These are phyloP conservation scores for Echeneis naucrates DNA, from an alignment of 2,797 vertebrate species.

Conservation along the genomic window DNA sequence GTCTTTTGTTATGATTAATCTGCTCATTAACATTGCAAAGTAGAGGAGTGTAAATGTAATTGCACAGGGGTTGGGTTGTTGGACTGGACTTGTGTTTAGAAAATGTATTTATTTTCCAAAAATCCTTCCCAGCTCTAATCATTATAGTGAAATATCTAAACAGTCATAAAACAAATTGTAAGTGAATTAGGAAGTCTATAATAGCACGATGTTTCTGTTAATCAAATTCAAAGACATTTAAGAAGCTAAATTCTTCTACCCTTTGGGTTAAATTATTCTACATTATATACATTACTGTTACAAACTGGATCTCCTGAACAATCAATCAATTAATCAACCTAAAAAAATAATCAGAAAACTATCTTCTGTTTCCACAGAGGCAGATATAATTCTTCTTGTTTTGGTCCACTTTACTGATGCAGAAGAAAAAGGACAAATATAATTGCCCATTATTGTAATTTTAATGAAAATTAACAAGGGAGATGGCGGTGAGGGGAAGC, in stretches of 20 bases:
- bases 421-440: not conserved
- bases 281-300: not conserved
- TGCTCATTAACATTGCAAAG: too few relatives aligned
- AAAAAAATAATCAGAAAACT: too few relatives aligned
- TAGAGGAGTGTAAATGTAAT: too few relatives aligned
- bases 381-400: not conserved
- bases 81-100: too few relatives aligned
- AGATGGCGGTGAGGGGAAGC: not conserved
- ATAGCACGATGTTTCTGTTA: not conserved
- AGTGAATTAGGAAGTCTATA: not conserved
- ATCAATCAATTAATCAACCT: too few relatives aligned
- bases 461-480: conserved; percentile 13
- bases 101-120: too few relatives aligned
- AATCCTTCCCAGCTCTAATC: too few relatives aligned
- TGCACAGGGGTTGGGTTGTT: too few relatives aligned
- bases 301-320: not conserved
- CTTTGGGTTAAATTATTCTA: not conserved
- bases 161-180: too few relatives aligned
- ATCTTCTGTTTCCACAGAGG: not conserved
- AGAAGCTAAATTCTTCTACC: not conserved
- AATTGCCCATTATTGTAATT: not conserved
- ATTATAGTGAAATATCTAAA: too few relatives aligned
- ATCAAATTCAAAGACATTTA: not conserved
- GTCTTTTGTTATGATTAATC: too few relatives aligned
- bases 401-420: not conserved